These are phyloP conservation scores for Emydocephalus ijimae DNA, from an alignment of 2,113 vertebrate species.

Conservation along the genomic window DNA sequence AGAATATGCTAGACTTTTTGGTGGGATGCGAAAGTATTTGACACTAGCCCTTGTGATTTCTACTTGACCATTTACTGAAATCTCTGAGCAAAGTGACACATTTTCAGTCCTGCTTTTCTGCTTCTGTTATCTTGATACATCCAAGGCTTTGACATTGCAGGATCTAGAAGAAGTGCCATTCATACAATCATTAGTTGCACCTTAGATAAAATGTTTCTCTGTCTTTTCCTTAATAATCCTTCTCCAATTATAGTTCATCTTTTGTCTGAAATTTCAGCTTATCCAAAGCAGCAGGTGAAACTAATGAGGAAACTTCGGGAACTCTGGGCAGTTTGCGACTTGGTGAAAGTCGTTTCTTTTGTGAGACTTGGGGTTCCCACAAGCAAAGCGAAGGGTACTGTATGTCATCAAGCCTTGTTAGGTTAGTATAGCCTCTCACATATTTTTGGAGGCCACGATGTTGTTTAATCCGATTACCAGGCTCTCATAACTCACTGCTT, in stretches of 20 bases:
- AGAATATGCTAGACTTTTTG: neutral
- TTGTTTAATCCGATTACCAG: neutral
- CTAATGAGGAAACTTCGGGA: slow-evolving; percentile 29
- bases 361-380: slow-evolving; percentile 20
- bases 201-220: slow-evolving; percentile 19
- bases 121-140: slow-evolving; percentile 16
- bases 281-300: slow-evolving; percentile 19
- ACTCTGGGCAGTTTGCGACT: slow-evolving; percentile 9
- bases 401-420: slow-evolving; percentile 9
- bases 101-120: slow-evolving; percentile 19
- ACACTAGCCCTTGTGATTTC: neutral
- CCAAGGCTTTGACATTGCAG: slow-evolving; percentile 15
- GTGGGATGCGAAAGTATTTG: neutral
- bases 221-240: slow-evolving; percentile 33
- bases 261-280: slow-evolving; percentile 33
- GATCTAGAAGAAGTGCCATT: slow-evolving; percentile 21
- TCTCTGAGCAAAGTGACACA: slow-evolving; percentile 16
- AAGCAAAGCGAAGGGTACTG: slow-evolving; percentile 28
- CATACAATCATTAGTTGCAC: slow-evolving; percentile 12
- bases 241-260: slow-evolving; percentile 34
- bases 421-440: neutral
- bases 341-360: slow-evolving; percentile 21
- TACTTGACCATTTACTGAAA: neutral
- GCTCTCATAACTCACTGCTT: slow-evolving; percentile 6
- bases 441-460: neutral